These are phyloP conservation scores for Pocillopora grandis DNA, from an alignment of 92 coral and sea anemone genomes.

Conservation along the genomic window DNA sequence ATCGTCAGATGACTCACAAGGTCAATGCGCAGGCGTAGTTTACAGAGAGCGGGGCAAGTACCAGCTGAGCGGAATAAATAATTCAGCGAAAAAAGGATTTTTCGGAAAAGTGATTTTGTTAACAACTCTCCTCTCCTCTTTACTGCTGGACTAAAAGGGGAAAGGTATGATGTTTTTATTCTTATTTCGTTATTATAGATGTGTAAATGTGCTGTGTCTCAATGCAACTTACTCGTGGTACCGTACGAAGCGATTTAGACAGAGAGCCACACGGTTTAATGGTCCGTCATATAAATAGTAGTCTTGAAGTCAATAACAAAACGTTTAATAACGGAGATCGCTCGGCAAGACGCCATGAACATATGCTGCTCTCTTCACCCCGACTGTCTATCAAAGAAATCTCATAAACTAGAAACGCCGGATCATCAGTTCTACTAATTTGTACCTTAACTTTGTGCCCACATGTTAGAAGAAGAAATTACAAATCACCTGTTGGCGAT, in stretches of 20 bases:
- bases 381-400: background rate
- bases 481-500: constrained; percentile 26
- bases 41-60: constrained; percentile 29
- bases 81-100: constrained; percentile 41
- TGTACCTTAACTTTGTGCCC: background rate
- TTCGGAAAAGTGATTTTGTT: constrained; percentile 13
- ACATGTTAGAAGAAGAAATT: background rate
- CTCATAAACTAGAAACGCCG: too few relatives aligned
- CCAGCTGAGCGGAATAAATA: constrained; percentile 34
- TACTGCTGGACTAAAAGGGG: constrained; percentile 25
- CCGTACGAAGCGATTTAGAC: constrained; percentile 1
- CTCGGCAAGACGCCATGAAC: too few relatives aligned
- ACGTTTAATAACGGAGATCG: background rate
- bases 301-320: constrained; percentile 1
- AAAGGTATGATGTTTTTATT: constrained; percentile 31
- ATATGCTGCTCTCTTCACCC: background rate
- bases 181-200: background rate
- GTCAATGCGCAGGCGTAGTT: constrained; percentile 40
- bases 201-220: background rate
- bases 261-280: constrained; percentile 37
- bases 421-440: background rate
- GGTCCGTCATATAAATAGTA: constrained; percentile 45
- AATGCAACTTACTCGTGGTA: too few relatives aligned
- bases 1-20: constrained; percentile 43
- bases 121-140: constrained; percentile 47